Base-by-base conservation (phyloP, 2,113 vertebrate genomes). In the Brienomyrus longianalis region DNA sequence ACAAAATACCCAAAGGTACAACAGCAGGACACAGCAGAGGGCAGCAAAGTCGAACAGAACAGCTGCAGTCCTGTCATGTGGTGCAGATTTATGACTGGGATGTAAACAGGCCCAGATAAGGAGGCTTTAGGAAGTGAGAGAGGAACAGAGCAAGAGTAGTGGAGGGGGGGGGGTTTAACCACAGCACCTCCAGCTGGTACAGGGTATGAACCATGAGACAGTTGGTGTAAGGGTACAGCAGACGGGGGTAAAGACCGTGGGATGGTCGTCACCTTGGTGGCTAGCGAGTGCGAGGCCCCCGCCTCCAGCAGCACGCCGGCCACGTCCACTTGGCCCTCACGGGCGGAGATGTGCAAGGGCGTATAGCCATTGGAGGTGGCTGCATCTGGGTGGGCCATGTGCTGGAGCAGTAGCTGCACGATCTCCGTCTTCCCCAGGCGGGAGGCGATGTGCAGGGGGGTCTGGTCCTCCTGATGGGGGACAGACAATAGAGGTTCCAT, bases 391-490 rank as follows among this genome's bases (percentile, higher is more conserved):
- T 99, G 98, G 19, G 98, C 98, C 98, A 99, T 99, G 90, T 99
- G 98, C 91, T 99, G 98, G 3, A 99, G 95, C 77, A 99, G 95
- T 66, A 99, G 95, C 90, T 99, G 98, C 52, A 99, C 98, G 0
- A 99, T 99, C 94, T 99, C 98, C 0, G 98, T 98, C 94, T 99
- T 99, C 0, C 98, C 98, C 95, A 99, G 93, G 83, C 98, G 98
- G 39, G 98, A 98, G 0, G 98, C 98, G 31, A 99, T 99, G 93
- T 99, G 98, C 87, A 99, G 95, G 0, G 98, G 98, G 0, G 98
- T 99, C 96, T 99, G 98, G 92, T 99, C 98, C 96, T 99, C 98
- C 98, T 99, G 94, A 47, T 70, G 27, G 27, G 23, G 5, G 1
- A 17, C 39, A 74, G 35, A 70, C 27, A 11, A 11, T 13, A 31